Evolutionary conservation across 1,140 invertebrate genomes (phyloP).

Genomic region (Dinothrombium tinctorium): DNA sequence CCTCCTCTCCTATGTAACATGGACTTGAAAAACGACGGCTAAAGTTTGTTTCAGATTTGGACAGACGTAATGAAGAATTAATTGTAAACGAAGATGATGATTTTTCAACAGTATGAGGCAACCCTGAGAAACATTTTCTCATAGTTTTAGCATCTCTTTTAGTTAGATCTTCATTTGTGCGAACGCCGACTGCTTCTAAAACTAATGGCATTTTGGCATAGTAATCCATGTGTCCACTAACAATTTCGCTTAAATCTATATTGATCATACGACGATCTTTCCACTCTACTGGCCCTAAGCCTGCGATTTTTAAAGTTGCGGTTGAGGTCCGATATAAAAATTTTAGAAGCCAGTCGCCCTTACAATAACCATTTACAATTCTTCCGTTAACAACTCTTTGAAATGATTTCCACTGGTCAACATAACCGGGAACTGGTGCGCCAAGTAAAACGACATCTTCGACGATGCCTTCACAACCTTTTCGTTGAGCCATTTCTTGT

Average conservation of each 20-base stretch:
- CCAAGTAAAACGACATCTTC: conserved; percentile 44
- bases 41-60: no score
- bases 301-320: conserved; percentile 31
- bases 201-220: conserved; percentile 33
- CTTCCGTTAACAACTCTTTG: conserved; percentile 32
- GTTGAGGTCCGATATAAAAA: conserved; percentile 39
- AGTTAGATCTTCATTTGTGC: not conserved
- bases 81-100: no score
- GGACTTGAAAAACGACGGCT: no score
- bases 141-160: not conserved
- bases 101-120: no score
- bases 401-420: conserved; percentile 30
- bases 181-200: conserved; percentile 23
- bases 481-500: conserved; percentile 28
- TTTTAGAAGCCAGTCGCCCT: conserved; percentile 38
- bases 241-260: conserved; percentile 34
- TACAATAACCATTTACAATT: conserved; percentile 37
- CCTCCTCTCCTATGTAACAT: no score
- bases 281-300: conserved; percentile 31
- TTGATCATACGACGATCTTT: conserved; percentile 31
- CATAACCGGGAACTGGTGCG: conserved; percentile 33
- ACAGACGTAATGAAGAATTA: no score
- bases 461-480: conserved; percentile 33
- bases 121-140: not conserved
- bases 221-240: conserved; percentile 36